Conservation (phyloP, 2,888 invertebrate species). For the Pecten maximus region DNA sequence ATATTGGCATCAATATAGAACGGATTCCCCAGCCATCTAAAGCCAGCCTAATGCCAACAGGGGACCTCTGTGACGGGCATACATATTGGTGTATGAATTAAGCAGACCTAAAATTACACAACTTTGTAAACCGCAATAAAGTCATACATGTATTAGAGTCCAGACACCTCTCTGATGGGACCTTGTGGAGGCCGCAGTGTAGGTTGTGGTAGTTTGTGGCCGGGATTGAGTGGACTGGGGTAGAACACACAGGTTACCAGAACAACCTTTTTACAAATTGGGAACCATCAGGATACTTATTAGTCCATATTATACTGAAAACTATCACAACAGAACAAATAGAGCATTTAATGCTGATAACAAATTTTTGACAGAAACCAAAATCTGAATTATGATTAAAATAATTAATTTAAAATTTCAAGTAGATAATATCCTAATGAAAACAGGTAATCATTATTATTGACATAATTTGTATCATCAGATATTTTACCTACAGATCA, state of each 20-base stretch:
- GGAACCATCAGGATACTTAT: too few relatives aligned
- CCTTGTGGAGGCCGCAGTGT: neutral
- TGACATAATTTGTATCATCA: neutral
- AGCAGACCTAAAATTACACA: constrained; percentile 17
- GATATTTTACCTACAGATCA: neutral
- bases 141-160: neutral
- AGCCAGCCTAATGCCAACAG: constrained; percentile 33
- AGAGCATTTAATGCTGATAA: too few relatives aligned
- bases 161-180: neutral
- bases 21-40: constrained; percentile 13
- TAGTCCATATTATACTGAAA: too few relatives aligned
- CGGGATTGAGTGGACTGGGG: neutral
- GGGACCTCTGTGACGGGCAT: constrained; percentile 16
- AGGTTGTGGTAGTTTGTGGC: neutral
- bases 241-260: too few relatives aligned
- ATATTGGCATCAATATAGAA: constrained; percentile 21
- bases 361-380: too few relatives aligned
- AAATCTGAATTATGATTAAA: too few relatives aligned
- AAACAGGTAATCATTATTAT: neutral
- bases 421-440: neutral
- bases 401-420: too few relatives aligned
- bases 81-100: constrained; percentile 1
- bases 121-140: neutral
- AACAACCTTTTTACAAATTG: too few relatives aligned
- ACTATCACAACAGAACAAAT: too few relatives aligned